Conservation (phyloP, 2,113 vertebrate genomes). For the Laticauda colubrina region DNA sequence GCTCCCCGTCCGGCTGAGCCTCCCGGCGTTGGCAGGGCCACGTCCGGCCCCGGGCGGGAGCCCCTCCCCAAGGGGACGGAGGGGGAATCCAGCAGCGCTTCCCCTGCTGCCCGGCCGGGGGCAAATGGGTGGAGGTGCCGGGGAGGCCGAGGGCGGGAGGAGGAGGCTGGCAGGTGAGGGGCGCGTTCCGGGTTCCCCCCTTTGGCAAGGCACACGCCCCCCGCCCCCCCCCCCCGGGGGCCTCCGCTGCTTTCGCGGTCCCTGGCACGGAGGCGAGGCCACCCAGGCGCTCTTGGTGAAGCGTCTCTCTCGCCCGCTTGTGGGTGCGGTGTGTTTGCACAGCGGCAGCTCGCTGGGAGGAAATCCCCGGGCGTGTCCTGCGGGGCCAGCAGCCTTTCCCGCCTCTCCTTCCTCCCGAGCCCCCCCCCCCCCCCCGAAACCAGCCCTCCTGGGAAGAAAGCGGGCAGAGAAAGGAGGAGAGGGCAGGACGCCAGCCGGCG, state of each 20-base stretch:
- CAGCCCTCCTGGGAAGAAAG: background rate
- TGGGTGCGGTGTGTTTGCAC: background rate
- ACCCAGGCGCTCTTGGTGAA: background rate
- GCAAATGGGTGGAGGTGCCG: background rate
- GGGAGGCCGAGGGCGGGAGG: background rate
- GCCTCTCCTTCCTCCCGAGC: background rate
- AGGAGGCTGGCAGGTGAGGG: background rate
- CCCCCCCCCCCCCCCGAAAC: background rate
- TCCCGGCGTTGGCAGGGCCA: background rate
- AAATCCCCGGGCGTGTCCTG: background rate
- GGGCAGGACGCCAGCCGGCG: fast-evolving
- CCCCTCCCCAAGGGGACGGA: no score
- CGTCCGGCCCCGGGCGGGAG: background rate
- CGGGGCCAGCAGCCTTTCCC: background rate
- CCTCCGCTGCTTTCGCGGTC: background rate
- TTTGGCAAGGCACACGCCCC: background rate
- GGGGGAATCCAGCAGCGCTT: background rate
- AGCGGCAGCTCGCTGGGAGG: background rate
- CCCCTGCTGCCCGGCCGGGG: background rate
- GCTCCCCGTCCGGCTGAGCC: background rate
- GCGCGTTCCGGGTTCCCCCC: background rate
- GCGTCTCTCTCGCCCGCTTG: background rate
- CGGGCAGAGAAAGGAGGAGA: background rate
- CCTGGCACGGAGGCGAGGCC: background rate
- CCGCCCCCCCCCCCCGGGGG: no score